A percentile compares a stretch with the other conserved stretches of the same genome.
phyloP scores from a whole-genome alignment of 1,140 invertebrate genomes.

The Cepaea nemoralis region DNA sequence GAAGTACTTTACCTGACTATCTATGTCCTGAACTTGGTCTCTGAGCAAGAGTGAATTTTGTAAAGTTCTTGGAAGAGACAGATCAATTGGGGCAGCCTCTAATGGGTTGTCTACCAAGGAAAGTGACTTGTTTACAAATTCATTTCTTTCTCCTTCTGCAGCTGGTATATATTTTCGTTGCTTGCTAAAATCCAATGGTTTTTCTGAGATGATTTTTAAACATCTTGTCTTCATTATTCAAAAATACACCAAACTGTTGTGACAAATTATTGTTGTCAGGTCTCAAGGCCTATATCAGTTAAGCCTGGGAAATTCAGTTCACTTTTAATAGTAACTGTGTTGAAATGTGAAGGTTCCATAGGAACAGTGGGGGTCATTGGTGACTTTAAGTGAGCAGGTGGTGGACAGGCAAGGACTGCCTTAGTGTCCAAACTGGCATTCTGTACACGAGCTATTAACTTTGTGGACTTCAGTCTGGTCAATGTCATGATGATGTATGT shows the following conservation, averaged over 20 bases:
- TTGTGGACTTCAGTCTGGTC: background rate
- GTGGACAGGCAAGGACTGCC: background rate
- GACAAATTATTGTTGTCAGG: background rate
- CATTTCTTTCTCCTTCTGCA: background rate
- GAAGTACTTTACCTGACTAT: constrained; percentile 14
- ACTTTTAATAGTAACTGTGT: background rate
- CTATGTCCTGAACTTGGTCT: background rate
- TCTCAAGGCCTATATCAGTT: background rate
- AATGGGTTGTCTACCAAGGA: background rate
- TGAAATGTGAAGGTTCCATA: background rate
- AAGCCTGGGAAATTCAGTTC: background rate
- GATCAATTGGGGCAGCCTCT: constrained; percentile 20
- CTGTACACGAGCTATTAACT: background rate
- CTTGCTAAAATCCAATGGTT: constrained; percentile 33
- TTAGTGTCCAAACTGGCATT: background rate
- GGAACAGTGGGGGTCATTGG: background rate
- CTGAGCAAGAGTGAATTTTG: background rate
- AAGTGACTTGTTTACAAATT: background rate
- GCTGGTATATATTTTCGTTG: background rate
- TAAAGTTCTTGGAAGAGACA: constrained; percentile 21
- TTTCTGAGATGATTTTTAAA: background rate
- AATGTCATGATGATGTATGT: constrained; percentile 10
- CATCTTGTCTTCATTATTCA: background rate
- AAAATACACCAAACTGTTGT: background rate
- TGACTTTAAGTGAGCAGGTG: constrained; percentile 25